These are phyloP conservation scores for Acromyrmex echinatior DNA, from an alignment of 1,140 invertebrate species.

Conservation along the genomic window DNA sequence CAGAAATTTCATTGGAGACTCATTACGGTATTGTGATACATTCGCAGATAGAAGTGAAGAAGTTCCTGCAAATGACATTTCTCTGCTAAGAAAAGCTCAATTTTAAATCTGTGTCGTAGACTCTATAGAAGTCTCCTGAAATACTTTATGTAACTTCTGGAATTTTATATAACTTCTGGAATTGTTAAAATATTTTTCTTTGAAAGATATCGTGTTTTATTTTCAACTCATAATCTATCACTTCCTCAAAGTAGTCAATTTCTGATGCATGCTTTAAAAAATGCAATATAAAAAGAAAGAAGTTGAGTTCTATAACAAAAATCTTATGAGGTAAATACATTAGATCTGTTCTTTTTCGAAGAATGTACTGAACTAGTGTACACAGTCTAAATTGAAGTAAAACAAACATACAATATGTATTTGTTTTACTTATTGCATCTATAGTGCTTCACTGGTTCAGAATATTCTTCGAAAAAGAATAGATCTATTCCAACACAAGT, in stretches of 20 bases:
- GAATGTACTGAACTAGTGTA: too few species aligned
- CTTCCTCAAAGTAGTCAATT: neutral
- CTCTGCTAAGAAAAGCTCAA: neutral
- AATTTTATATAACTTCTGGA: neutral
- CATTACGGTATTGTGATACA: neutral
- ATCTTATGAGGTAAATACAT: neutral
- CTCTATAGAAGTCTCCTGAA: neutral
- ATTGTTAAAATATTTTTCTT: too few species aligned
- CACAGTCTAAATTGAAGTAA: too few species aligned
- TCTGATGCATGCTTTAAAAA: too few species aligned
- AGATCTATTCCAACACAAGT: neutral
- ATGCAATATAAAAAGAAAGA: neutral
- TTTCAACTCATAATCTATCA: neutral
- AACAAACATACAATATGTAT: too few species aligned
- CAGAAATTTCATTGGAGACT: conserved; percentile 3
- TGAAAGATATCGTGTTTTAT: neutral
- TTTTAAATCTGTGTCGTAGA: neutral
- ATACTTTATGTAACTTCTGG: neutral
- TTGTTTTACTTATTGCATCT: too few species aligned
- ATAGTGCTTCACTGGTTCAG: too few species aligned
- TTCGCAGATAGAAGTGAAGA: neutral
- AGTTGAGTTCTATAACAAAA: too few species aligned
- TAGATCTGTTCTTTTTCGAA: too few species aligned
- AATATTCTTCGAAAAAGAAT: too few species aligned
- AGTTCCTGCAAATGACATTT: neutral